Evolutionary conservation across 2,888 invertebrate genomes (phyloP), one percentile per base, ranked within the genome.

Genomic region (Leucophenga maculata): DNA sequence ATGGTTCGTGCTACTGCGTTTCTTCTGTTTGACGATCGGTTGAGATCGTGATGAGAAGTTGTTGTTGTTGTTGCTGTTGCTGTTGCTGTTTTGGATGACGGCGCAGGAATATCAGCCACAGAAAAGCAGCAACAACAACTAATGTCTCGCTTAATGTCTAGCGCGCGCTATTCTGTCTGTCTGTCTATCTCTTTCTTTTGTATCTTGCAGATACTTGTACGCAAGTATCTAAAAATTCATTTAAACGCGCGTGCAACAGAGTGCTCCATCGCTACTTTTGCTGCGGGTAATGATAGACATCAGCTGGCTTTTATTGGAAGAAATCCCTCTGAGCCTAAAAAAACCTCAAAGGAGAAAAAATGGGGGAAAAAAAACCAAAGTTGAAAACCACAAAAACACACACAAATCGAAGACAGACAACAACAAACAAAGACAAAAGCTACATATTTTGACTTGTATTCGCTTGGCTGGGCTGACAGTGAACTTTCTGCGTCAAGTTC

Each of bases 1-100:
- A 86, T 86, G 86, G 86, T 84, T 86, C 86, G 86, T 86, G 86
- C 86, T 85, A 86, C 86, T 80, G 86, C 76, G 74, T 78, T 76
- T 79, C 32, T 32, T 32, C n/a, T 59, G 59, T 59, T 59, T 31
- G 22, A 31, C 59, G 31, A 6, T 55, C 26, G 13, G 9, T 26
- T 18, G 48, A 2, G 9, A 18, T 52, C 20, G 9, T 20, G 20
- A 52, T 52, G 52, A 18, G 52, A 16, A 20, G 52, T 52, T 9
- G 16, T 52, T 52, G 14, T 52, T 11, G 48, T 13, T 22, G 18
- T 18, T 26, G 39, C 13, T 22, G 55, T 46, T 20, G 32, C 18
- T 50, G 22, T 22, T 9, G 44, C 20, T 18, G 62, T 69, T 62
- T n/a, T n/a, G n/a, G 48, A 69, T 69, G 70, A 71, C 74, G 78